phyloP scores from a whole-genome alignment of 2,113 vertebrate species.

The Elachura formosa region DNA sequence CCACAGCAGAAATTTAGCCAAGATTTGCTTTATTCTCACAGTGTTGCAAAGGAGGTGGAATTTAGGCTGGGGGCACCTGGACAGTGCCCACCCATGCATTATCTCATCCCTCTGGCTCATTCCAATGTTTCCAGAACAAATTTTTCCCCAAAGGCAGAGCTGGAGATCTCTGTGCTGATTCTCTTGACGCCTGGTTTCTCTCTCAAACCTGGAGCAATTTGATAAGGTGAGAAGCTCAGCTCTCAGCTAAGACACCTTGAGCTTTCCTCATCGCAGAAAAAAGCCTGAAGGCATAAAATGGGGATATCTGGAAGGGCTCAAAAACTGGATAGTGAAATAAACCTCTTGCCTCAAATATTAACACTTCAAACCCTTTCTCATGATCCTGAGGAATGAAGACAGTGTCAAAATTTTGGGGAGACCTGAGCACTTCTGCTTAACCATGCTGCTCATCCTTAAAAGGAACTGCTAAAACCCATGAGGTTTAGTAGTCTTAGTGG shows the following conservation, averaged over 20 bases:
- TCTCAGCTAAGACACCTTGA: neutral
- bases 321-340: conserved; percentile 17
- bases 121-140: neutral
- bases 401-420: neutral
- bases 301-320: conserved; percentile 25
- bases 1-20: neutral
- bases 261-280: conserved; percentile 19
- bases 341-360: conserved; percentile 19
- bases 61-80: neutral
- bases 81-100: neutral
- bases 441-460: neutral
- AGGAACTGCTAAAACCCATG: neutral
- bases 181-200: neutral
- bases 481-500: neutral
- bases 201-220: conserved; percentile 27
- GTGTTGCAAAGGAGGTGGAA: neutral
- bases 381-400: neutral
- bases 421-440: neutral
- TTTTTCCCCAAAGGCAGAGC: conserved; percentile 1
- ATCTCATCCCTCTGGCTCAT: neutral
- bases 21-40: neutral
- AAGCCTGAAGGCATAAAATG: conserved; percentile 52
- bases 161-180: neutral
- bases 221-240: conserved; percentile 41
- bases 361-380: conserved; percentile 19